Evolutionary conservation across 2,888 invertebrate species (phyloP), one percentile per base, ranked within the genome.

Genomic region (Aradus depressus): DNA sequence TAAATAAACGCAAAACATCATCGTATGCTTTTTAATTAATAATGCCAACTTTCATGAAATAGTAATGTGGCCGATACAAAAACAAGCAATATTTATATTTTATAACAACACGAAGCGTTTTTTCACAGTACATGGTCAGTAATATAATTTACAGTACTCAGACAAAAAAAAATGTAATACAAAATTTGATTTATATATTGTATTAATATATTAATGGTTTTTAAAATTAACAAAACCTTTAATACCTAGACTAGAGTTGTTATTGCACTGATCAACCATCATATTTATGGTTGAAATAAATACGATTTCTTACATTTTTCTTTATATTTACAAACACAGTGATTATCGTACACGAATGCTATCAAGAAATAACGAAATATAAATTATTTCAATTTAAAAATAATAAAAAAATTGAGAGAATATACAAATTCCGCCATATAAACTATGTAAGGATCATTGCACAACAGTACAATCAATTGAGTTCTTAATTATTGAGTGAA

Each of bases 1-100:
- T n/a, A n/a, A n/a, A n/a, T n/a, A n/a, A n/a, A n/a, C n/a, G n/a
- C n/a, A n/a, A n/a, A n/a, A n/a, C n/a, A n/a, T n/a, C n/a, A n/a
- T n/a, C n/a, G n/a, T n/a, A n/a, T n/a, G n/a, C n/a, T n/a, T n/a
- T 47, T 51, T 51, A 38, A 51, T 51, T 51, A 47, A 32, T 52
- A 52, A 47, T 52, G 52, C 39, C 52, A 52, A 52, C 52, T 52
- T 52, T 35, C 52, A 52, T 52, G 47, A 52, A 52, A 47, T 47
- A 37, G 44, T 51, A n/a, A 52, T 47, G 52, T 39, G 52, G 52
- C 52, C 52, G 39, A 47, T 52, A 47, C 26, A 44, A 47, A 52
- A 52, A 47, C 41, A 52, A 52, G 52, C 52, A 31, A 47, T 39
- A 52, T 52, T 45, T 31, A 47, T 47, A 52, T 41, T 43, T 45